Base-by-base conservation (phyloP, 2,888 invertebrate species). In the Drosophila imparisetae region DNA sequence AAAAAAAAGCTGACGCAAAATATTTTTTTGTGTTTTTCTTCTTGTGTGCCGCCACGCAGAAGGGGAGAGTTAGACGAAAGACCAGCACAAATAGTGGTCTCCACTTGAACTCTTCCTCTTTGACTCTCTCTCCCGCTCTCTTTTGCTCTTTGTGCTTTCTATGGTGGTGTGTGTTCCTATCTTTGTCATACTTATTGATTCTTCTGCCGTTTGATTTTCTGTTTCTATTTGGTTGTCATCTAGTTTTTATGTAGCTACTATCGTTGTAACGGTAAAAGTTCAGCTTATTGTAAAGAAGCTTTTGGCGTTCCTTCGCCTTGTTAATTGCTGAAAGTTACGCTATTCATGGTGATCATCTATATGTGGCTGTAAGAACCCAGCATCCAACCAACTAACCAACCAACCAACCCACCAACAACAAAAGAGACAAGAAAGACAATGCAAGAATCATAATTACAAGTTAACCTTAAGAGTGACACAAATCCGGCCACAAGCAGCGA, bases 401-500 rank as follows among this genome's bases (percentile, higher is more conserved):
- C 42, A 36, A 36, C 6, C 10, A 40, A 21, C n/a, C 11, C 15
- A 45, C 15, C 45, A 45, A 15, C 8, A 27, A 45, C 45, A 24
- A 24, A 45, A 15, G 24, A 77, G 65, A 74, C 77, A 70, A 15
- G 45, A 45, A 80, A 80, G 71, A 55, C 80, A 80, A 66, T 74
- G 77, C 77, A 81, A 75, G 75, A 81, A 81, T 86, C 87, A 89
- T 86, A 89, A 86, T 84, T 86, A 89, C 87, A 82, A 87, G 86
- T 85, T 87, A 89, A 87, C 89, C 89, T 87, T 87, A 89, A 87
- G 85, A 87, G 78, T 83, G 86, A 89, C 89, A 86, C 87, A 86
- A 86, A 86, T 86, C 85, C 84, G 73, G 78, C 76, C 75, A 69
- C 70, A 76, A 45, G 54, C 71, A 40, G 48, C 50, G 48, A 30